A percentile compares a stretch with the other conserved stretches of the same genome.
These are phyloP conservation scores for Myrmophylax atrothorax DNA, from an alignment of 2,113 vertebrate genomes.

Conservation along the genomic window DNA sequence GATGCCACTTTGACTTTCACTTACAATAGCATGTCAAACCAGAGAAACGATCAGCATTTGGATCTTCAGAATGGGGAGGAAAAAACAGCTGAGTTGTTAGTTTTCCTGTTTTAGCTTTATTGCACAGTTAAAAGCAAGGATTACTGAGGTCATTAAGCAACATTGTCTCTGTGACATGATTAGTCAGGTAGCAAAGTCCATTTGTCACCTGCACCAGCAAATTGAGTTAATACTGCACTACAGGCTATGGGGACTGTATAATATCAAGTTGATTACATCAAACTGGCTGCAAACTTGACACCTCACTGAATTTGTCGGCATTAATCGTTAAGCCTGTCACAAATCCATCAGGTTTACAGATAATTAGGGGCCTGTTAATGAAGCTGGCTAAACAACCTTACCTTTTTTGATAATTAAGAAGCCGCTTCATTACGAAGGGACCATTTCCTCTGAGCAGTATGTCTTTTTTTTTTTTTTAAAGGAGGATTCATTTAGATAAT, in stretches of 20 bases:
- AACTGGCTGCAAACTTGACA: slow-evolving; percentile 97
- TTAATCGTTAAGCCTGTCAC: slow-evolving; percentile 99
- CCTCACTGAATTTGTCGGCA: slow-evolving; percentile 99
- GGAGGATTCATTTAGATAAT: slow-evolving; percentile 85
- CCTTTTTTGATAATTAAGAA: slow-evolving; percentile 97
- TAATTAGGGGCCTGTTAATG: slow-evolving; percentile 99
- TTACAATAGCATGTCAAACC: slow-evolving; percentile 62
- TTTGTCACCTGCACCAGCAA: slow-evolving; percentile 97
- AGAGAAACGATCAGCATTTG: slow-evolving; percentile 62
- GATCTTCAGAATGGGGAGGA: slow-evolving; percentile 41
- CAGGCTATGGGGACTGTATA: slow-evolving; percentile 93
- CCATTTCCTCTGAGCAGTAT: slow-evolving; percentile 82
- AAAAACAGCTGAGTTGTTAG: slow-evolving; percentile 73
- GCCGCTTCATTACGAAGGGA: slow-evolving; percentile 85
- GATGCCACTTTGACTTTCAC: slow-evolving; percentile 68
- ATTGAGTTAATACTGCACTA: slow-evolving; percentile 95
- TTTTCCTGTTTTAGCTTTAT: slow-evolving; percentile 78
- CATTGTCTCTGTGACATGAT: slow-evolving; percentile 98
- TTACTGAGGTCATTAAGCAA: slow-evolving; percentile 95
- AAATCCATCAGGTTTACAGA: slow-evolving; percentile 99
- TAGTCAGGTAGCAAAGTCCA: slow-evolving; percentile 99
- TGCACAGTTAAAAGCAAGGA: slow-evolving; percentile 87
- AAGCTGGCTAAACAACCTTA: slow-evolving; percentile 92
- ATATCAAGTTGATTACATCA: slow-evolving; percentile 99
- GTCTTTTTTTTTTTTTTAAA: slow-evolving; percentile 73